phyloP scores from a whole-genome alignment of 2,113 vertebrate species.

The Donacobius atricapilla region DNA sequence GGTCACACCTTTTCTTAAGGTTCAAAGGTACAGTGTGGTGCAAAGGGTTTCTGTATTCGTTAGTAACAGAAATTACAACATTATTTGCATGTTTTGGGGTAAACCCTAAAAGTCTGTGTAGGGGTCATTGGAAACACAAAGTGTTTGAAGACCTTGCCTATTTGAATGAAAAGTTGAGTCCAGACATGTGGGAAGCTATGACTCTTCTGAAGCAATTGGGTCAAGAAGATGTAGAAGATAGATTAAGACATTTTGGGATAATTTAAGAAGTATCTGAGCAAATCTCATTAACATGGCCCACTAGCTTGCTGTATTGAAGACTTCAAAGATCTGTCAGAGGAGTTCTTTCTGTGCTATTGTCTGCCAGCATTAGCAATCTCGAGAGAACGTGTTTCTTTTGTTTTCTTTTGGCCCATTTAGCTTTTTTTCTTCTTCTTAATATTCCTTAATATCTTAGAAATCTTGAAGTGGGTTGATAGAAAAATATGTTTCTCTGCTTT shows the following conservation, averaged over 20 bases:
- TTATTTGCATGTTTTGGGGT: neutral
- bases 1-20: neutral
- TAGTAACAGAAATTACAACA: neutral
- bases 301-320: conserved; percentile 42
- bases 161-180: neutral
- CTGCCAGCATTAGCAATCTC: conserved; percentile 61
- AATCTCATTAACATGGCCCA: conserved; percentile 64
- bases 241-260: conserved; percentile 40
- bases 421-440: conserved; percentile 24
- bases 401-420: conserved; percentile 63
- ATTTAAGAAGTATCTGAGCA: conserved; percentile 45
- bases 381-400: conserved; percentile 56
- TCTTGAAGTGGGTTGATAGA: conserved; percentile 11
- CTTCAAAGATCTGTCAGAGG: conserved; percentile 61
- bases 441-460: conserved; percentile 24
- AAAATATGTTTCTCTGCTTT: neutral
- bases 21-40: neutral
- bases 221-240: conserved; percentile 49
- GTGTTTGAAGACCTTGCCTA: neutral
- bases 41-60: neutral
- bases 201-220: neutral
- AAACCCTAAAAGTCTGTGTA: neutral
- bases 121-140: neutral
- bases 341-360: conserved; percentile 61
- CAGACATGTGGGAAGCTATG: neutral